Conservation (phyloP, 2,113 vertebrate genomes). For the Hyperopisus bebe region DNA sequence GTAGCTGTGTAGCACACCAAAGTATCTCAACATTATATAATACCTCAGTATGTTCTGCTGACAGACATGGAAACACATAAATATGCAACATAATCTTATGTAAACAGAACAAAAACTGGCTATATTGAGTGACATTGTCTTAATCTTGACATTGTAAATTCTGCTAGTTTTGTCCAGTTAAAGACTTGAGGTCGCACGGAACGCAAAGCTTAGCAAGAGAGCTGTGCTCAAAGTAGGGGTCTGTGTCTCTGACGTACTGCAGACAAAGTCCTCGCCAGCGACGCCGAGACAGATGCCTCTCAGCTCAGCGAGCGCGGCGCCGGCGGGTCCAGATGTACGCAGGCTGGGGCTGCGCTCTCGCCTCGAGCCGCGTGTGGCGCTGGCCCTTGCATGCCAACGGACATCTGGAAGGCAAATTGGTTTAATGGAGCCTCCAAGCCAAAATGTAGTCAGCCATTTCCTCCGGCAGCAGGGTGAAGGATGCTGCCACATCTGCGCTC, state of each 20-base stretch:
- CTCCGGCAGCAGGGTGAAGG: conserved; percentile 38
- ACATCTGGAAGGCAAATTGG: conserved; percentile 54
- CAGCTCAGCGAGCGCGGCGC: not conserved
- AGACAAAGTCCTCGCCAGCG: not conserved
- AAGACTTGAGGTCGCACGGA: not conserved
- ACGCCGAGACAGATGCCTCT: not conserved
- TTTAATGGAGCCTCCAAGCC: conserved; percentile 52
- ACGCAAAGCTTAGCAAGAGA: too few species aligned
- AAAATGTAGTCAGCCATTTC: conserved; percentile 51
- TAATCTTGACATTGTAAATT: not conserved
- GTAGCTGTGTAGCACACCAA: not conserved
- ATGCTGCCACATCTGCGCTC: conserved; percentile 44
- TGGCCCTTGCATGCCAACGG: conserved; percentile 40
- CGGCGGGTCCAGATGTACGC: conserved; percentile 40
- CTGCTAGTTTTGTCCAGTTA: not conserved
- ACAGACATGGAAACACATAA: not conserved
- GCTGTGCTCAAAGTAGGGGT: not conserved
- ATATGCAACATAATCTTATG: not conserved
- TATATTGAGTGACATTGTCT: not conserved
- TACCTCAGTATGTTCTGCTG: not conserved
- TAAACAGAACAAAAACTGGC: not conserved
- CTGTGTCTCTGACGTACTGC: not conserved
- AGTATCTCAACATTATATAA: conserved; percentile 2
- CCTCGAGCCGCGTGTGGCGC: conserved; percentile 39
- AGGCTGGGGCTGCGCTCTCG: conserved; percentile 25